These are phyloP conservation scores for Lysandra coridon DNA, from an alignment of 2,888 invertebrate species.

Conservation along the genomic window DNA sequence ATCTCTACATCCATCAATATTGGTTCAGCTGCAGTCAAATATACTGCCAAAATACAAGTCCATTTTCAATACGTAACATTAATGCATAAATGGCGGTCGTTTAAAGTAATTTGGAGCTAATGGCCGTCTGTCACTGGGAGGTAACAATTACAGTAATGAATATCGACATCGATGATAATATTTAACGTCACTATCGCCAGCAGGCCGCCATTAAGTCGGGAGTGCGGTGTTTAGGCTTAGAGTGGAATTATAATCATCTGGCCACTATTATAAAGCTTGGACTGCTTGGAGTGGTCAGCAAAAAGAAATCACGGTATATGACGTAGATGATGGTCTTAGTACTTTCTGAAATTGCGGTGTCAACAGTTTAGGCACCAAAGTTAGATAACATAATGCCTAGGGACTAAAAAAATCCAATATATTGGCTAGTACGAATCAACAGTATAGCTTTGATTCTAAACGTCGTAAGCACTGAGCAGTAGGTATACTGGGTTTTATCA, in stretches of 20 bases:
- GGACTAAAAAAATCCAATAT: no score
- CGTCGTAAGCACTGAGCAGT: no score
- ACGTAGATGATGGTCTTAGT: not conserved
- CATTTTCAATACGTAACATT: not conserved
- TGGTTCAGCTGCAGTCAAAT: not conserved
- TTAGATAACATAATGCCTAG: no score
- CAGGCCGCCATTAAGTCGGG: conserved; percentile 78
- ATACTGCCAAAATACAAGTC: not conserved
- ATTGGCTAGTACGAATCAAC: no score
- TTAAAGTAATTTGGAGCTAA: conserved; percentile 29
- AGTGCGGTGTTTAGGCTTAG: conserved; percentile 48
- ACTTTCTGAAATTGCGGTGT: not conserved
- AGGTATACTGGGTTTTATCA: no score
- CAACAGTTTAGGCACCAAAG: not conserved
- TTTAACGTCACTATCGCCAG: conserved; percentile 63
- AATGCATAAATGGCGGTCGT: conserved; percentile 28
- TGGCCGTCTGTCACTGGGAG: conserved; percentile 34
- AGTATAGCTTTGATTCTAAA: no score
- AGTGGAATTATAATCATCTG: conserved; percentile 15
- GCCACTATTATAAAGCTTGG: not conserved
- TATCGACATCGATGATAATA: conserved; percentile 62
- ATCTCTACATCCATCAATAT: not conserved
- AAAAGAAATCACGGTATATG: not conserved
- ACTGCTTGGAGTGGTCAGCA: not conserved
- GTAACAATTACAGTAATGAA: conserved; percentile 55